Percentiles rank a stretch among this genome's conserved stretches.
Evolutionary conservation across 2,888 invertebrate species (phyloP).

Genomic region (Hermodice carunculata): DNA sequence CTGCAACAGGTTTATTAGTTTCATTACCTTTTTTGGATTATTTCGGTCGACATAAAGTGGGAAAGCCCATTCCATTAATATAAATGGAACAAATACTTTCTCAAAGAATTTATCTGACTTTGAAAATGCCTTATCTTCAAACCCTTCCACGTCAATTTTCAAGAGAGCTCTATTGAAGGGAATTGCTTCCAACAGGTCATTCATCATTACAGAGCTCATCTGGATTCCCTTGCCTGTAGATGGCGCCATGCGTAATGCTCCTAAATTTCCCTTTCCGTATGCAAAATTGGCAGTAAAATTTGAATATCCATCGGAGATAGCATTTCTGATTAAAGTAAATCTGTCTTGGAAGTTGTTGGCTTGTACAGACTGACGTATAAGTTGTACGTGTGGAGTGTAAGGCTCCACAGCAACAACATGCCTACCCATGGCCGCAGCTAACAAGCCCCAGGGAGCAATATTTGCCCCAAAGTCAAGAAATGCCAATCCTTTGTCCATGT

Average conservation of each 20-base stretch:
- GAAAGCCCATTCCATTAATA: neutral
- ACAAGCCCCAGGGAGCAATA: neutral
- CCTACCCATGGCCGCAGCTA: neutral
- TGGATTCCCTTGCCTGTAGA: neutral
- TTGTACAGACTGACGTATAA: neutral
- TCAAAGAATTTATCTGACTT: neutral
- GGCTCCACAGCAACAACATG: neutral
- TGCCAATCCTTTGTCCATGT: neutral
- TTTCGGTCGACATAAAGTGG: neutral
- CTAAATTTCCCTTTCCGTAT: neutral
- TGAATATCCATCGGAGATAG: neutral
- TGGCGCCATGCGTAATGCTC: neutral
- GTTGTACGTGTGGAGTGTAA: neutral
- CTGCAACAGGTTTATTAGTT: neutral
- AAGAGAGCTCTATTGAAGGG: neutral
- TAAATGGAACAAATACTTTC: neutral
- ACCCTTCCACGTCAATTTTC: neutral
- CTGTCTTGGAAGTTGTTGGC: neutral
- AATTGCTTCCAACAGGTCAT: neutral
- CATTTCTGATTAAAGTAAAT: neutral
- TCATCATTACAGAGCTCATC: neutral
- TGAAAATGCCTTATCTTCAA: neutral
- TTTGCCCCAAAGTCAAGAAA: neutral
- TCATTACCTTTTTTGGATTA: neutral
- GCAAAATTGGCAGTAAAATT: neutral